Evolutionary conservation across 2,113 vertebrate genomes (phyloP).

Genomic region (Urocitellus parryii): DNA sequence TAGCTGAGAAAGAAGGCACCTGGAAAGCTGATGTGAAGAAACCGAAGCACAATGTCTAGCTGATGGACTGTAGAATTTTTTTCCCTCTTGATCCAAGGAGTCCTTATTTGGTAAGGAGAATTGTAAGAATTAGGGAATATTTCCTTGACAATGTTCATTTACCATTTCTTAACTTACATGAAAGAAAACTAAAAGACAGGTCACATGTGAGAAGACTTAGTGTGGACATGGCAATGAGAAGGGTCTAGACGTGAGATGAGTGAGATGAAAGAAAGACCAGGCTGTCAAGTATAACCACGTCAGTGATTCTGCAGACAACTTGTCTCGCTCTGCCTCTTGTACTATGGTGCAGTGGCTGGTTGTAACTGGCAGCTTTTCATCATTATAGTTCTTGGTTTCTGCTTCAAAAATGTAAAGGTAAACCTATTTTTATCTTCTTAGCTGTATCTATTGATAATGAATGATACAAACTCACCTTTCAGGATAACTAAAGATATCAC

Average conservation of each 20-base stretch:
- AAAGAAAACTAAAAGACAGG: conserved; percentile 14
- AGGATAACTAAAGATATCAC: background rate
- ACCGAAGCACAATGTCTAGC: background rate
- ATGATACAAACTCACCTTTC: background rate
- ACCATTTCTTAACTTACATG: background rate
- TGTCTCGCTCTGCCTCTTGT: background rate
- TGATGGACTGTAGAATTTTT: background rate
- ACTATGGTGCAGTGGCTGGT: background rate
- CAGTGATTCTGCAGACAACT: background rate
- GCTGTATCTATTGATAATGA: conserved; percentile 37
- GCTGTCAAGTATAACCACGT: background rate
- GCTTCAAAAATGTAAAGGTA: conserved; percentile 45
- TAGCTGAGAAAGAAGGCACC: background rate
- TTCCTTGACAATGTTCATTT: background rate
- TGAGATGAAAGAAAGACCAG: background rate
- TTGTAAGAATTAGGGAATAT: background rate
- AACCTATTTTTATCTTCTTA: conserved; percentile 57
- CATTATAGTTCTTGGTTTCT: conserved; percentile 13
- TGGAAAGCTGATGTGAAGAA: background rate
- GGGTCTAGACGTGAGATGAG: background rate
- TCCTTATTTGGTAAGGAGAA: background rate
- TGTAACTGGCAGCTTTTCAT: background rate
- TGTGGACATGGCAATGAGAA: background rate
- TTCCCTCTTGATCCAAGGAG: background rate
- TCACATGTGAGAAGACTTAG: background rate